These are phyloP conservation scores for Zalophus californianus DNA, from an alignment of 2,797 vertebrate species.

Conservation along the genomic window DNA sequence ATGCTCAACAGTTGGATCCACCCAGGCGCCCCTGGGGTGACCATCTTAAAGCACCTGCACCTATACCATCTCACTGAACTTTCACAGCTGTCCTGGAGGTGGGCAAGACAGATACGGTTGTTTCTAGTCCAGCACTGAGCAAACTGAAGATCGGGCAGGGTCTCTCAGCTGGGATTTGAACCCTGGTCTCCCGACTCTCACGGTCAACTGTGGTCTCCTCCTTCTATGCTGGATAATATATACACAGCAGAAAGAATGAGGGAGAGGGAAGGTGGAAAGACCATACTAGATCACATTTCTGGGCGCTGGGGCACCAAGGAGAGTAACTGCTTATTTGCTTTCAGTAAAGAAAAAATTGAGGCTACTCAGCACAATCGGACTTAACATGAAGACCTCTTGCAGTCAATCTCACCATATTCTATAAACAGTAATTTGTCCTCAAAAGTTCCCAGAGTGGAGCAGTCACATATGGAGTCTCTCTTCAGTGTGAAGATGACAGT, in stretches of 20 bases:
- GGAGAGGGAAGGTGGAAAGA: background rate
- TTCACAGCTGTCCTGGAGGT: background rate
- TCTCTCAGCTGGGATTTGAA: background rate
- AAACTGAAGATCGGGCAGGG: background rate
- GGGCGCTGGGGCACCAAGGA: background rate
- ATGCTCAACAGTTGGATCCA: background rate
- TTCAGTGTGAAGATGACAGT: background rate
- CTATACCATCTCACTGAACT: background rate
- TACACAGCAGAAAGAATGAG: background rate
- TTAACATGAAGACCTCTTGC: conserved; percentile 25
- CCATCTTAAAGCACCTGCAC: background rate
- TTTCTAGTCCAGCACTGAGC: background rate
- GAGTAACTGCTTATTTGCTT: background rate
- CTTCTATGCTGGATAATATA: background rate
- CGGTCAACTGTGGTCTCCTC: background rate
- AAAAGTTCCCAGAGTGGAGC: conserved; percentile 11
- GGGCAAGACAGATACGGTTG: background rate
- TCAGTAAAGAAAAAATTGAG: background rate
- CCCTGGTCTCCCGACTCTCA: background rate
- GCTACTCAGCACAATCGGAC: background rate
- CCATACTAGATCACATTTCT: background rate
- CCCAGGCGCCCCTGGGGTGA: background rate
- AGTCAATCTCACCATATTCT: background rate
- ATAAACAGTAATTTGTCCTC: conserved; percentile 57
- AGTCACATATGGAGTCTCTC: background rate